Base-by-base conservation (phyloP, 2,888 invertebrate species). In the Gortyna flavago region DNA sequence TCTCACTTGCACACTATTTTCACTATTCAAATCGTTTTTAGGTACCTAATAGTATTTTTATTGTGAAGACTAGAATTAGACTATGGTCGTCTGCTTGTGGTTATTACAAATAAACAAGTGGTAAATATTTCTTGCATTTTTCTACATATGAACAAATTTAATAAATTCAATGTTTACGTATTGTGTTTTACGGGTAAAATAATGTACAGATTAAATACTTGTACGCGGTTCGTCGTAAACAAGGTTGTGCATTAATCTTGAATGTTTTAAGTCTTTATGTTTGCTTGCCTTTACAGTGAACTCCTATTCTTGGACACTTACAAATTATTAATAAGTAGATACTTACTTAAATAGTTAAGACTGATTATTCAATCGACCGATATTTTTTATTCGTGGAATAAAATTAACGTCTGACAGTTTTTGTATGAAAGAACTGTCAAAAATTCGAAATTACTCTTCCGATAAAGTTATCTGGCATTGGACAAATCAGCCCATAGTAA, bases 1-100 rank as follows among this genome's bases (percentile, higher is more conserved):
- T 85, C 90, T 90, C 89, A 88, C 85, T 88, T 83, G 85, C 89
- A 89, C 92, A 93, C 93, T 94, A 94, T 94, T 94, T 92, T 92
- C 91, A 90, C 93, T 93, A 93, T 92, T 93, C 91, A 92, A 92
- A 92, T 91, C 86, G 88, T 85, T 89, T 85, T 87, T 85, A 80
- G 76, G 69, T 76, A 6, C 57, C 29, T 59, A 41, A 79, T 71
- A 69, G 35, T 72, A 35, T 66, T 80, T 85, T 74, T 44, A 62
- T 64, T 75, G 66, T 61, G 54, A 32, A 64, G 38, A 25, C 64
- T 65, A 48, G 29, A 21, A 18, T 18, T 25, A 25, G 9, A 35
- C 13, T 3, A 18, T 66, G 0, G 6, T 9, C 4, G 44, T 16
- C 11, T 25, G 8, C 13, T 25, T 51, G 61, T 38, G 1, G 38